These are phyloP conservation scores for Dryas iulia DNA, from an alignment of 1,140 invertebrate genomes.

Conservation along the genomic window DNA sequence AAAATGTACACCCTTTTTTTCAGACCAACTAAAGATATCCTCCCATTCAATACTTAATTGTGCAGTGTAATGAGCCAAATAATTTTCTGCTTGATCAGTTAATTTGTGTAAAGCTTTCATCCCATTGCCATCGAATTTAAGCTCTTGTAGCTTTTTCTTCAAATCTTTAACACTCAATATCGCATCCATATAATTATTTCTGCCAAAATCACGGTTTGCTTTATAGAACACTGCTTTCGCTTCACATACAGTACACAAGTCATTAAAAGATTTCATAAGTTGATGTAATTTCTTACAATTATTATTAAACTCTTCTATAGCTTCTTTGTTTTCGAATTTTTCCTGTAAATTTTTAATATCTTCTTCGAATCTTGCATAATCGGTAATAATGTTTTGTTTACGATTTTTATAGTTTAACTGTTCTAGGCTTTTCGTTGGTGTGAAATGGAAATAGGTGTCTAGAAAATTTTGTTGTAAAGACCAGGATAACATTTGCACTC, in stretches of 20 bases:
- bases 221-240: conserved; percentile 50
- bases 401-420: conserved; percentile 67
- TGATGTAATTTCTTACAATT: conserved; percentile 49
- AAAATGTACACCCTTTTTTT: conserved; percentile 51
- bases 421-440: conserved; percentile 63
- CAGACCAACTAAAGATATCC: conserved; percentile 64
- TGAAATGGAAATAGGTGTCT: conserved; percentile 61
- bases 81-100: conserved; percentile 55
- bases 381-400: conserved; percentile 52
- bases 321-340: conserved; percentile 35
- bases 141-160: conserved; percentile 42
- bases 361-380: conserved; percentile 45
- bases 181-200: conserved; percentile 62
- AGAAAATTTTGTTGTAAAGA: conserved; percentile 65
- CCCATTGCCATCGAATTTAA: conserved; percentile 59
- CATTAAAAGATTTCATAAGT: conserved; percentile 42
- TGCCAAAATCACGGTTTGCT: conserved; percentile 58
- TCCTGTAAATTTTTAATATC: conserved; percentile 42
- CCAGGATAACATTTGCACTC: conserved; percentile 63
- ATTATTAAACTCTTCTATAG: conserved; percentile 53
- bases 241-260: conserved; percentile 56
- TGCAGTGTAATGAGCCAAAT: conserved; percentile 57
- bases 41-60: conserved; percentile 69
- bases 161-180: conserved; percentile 55
- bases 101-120: conserved; percentile 51